Percentiles rank a stretch among this genome's conserved stretches.
phyloP scores from a whole-genome alignment of 2,888 invertebrate species.

The Adineta ricciae region DNA sequence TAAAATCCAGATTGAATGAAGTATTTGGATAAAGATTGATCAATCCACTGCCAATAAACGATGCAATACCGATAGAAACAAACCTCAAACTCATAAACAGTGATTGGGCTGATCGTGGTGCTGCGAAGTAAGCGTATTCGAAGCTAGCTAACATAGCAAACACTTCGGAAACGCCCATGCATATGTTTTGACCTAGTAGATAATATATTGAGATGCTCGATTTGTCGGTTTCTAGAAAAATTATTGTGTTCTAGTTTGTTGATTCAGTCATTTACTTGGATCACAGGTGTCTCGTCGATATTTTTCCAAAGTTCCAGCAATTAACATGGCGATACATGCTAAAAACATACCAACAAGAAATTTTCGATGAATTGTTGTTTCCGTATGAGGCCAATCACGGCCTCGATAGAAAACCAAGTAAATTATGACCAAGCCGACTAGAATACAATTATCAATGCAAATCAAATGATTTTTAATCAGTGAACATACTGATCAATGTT shows the following conservation, averaged over 20 bases:
- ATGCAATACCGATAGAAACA: conserved; percentile 51
- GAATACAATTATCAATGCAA: neutral
- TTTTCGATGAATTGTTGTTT: neutral
- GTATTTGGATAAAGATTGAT: neutral
- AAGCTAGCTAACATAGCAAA: conserved; percentile 53
- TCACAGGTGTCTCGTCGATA: neutral
- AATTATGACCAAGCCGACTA: neutral
- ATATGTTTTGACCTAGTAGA: conserved; percentile 53
- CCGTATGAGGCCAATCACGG: neutral
- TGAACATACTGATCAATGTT: neutral
- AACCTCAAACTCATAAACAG: conserved; percentile 53
- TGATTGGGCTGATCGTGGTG: conserved; percentile 52
- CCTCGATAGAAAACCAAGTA: neutral
- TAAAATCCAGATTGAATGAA: neutral
- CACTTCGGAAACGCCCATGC: conserved; percentile 53
- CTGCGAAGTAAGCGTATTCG: conserved; percentile 52
- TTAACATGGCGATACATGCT: conserved; percentile 19
- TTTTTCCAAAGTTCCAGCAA: neutral
- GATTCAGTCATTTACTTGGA: neutral
- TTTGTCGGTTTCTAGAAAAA: conserved; percentile 38
- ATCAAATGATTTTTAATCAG: too few relatives aligned
- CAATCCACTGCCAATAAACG: conserved; percentile 47
- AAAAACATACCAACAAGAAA: neutral
- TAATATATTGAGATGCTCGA: conserved; percentile 51
- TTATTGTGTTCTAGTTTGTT: neutral